Evolutionary conservation across 2,113 vertebrate genomes (phyloP), one percentile per base, ranked within the genome.

Genomic region (Phylloscopus trochilus): DNA sequence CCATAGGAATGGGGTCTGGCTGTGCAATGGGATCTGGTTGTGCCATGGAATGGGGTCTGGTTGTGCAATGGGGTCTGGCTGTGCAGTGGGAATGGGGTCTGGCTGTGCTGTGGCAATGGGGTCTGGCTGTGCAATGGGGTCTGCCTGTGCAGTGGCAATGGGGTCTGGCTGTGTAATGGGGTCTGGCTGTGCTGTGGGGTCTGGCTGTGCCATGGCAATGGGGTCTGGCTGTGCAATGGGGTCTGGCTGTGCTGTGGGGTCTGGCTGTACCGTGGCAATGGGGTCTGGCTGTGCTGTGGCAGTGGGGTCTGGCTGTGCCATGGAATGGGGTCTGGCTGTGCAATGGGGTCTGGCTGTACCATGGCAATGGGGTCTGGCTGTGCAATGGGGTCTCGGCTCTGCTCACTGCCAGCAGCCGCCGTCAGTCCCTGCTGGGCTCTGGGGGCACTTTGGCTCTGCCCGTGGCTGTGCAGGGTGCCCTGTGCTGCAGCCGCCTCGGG

Each of bases 351-450:
- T 3, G 2, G 31, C 66, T 70, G 7, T 33, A 47, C 72, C 0
- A 0, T 59, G 79, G 62, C 41, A 75, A 46, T 11, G 3, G 1
- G 27, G 14, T 33, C 44, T 3, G 2, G 31, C 66, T 70, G 7
- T 33, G 52, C 72, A 75, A 46, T 11, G 46, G 35, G 74, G 11
- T 60, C 69, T 74, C 1, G 0, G 67, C 44, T 68, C 53, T 0
- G 4, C 81, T 70, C 4, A 0, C 39, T n/a, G 49, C 39, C 1
- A 0, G 70, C 70, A 51, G 59, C n/a, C 1, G 0, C 22, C 4
- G 10, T 12, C 8, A 73, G 56, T 27, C 66, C 47, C 63, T 3
- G 3, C 7, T 1, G 7, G 1, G 1, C 2, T 5, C 37, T 12
- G 11, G 58, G 60, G 60, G 3, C 31, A 1, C 31, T 10, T 4